phyloP scores from a whole-genome alignment of 2,113 vertebrate species.

The Lanius ludovicianus region DNA sequence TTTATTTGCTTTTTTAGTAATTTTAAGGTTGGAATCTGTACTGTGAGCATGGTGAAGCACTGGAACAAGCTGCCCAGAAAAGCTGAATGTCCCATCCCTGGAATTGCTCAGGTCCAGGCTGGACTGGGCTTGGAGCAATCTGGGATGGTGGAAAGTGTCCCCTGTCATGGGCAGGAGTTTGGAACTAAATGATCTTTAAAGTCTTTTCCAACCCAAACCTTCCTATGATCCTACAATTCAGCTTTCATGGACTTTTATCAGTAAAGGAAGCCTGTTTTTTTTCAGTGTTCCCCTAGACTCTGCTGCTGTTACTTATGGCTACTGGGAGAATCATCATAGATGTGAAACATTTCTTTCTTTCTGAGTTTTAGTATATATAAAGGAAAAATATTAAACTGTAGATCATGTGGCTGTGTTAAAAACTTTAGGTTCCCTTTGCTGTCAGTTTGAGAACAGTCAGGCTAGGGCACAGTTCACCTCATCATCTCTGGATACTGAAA shows the following conservation, averaged over 20 bases:
- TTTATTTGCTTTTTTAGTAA: rapidly evolving
- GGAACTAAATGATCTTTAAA: rapidly evolving
- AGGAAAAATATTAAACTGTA: background rate
- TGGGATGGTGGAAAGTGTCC: background rate
- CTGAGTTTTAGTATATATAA: background rate
- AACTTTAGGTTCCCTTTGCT: background rate
- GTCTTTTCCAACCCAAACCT: background rate
- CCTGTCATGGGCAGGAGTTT: rapidly evolving
- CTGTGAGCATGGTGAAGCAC: background rate
- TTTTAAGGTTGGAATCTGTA: background rate
- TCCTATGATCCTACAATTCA: no score
- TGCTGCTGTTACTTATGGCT: background rate
- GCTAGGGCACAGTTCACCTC: background rate
- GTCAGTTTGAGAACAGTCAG: background rate
- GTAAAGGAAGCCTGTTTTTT: background rate
- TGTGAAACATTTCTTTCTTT: background rate
- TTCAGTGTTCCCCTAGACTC: rapidly evolving
- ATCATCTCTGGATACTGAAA: background rate
- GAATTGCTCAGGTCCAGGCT: background rate
- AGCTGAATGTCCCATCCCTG: background rate
- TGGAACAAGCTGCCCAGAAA: background rate
- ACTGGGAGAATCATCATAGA: background rate
- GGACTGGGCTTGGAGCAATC: background rate
- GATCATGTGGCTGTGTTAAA: background rate
- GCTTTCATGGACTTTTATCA: background rate